A percentile compares a stretch with the other conserved stretches of the same genome.
Conservation (phyloP, 2,113 vertebrate species). For the Ammodytes marinus region DNA sequence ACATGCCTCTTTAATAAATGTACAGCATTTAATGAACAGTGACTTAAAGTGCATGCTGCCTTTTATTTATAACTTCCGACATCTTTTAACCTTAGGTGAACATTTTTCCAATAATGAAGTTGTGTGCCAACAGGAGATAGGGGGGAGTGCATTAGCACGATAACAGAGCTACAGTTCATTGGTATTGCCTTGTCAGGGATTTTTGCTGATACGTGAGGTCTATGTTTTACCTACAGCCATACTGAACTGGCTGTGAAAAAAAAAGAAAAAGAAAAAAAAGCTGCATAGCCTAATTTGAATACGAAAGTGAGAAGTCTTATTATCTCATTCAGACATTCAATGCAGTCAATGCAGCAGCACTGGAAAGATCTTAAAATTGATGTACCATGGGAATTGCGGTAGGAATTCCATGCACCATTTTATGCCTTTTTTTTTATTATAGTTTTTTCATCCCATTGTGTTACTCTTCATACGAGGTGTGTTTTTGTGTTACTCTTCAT, state of each 20-base stretch:
- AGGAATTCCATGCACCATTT: slow-evolving; percentile 31
- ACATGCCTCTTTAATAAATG: slow-evolving; percentile 9
- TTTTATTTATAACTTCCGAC: slow-evolving; percentile 30
- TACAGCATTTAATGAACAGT: not conserved
- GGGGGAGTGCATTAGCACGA: slow-evolving; percentile 47
- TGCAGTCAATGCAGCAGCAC: slow-evolving; percentile 23
- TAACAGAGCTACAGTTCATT: slow-evolving; percentile 42
- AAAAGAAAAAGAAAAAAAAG: slow-evolving; percentile 9
- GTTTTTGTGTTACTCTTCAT: slow-evolving; percentile 1
- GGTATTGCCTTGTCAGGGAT: slow-evolving; percentile 37
- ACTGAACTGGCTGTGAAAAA: slow-evolving; percentile 16
- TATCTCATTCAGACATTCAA: slow-evolving; percentile 14
- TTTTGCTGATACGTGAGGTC: slow-evolving; percentile 49
- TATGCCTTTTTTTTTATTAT: slow-evolving; percentile 18
- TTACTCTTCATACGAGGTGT: not conserved
- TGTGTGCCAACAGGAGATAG: slow-evolving; percentile 40
- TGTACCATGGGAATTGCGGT: slow-evolving; percentile 4
- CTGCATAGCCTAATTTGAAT: slow-evolving; percentile 28
- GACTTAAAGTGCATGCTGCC: slow-evolving; percentile 8
- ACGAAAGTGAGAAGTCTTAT: slow-evolving; percentile 4
- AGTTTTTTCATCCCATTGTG: not conserved
- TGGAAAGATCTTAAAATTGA: slow-evolving; percentile 35
- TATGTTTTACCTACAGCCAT: slow-evolving; percentile 30
- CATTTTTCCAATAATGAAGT: slow-evolving; percentile 53
- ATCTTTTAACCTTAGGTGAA: slow-evolving; percentile 51